Conservation (phyloP, 2,113 vertebrate genomes). For the Myodes glareolus region DNA sequence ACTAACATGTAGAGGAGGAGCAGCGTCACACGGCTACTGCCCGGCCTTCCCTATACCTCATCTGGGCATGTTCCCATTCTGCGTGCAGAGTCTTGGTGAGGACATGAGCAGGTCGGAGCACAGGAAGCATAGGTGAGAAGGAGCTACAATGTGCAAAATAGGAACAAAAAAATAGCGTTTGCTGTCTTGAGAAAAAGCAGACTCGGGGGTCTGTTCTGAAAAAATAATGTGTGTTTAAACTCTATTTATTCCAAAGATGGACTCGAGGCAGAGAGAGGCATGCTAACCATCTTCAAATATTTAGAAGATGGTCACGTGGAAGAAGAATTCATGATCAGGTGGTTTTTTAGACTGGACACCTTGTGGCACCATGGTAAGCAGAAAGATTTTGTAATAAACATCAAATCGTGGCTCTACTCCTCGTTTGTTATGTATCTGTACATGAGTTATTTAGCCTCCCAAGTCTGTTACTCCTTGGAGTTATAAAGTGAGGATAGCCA, state of each 20-base stretch:
- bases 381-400: neutral
- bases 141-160: neutral
- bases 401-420: neutral
- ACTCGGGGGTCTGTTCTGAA: conserved; percentile 24
- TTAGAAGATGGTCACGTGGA: conserved; percentile 48
- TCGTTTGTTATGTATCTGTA: neutral
- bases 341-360: neutral
- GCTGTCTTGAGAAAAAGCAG: conserved; percentile 61
- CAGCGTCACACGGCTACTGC: neutral
- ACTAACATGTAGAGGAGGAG: neutral
- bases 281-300: conserved; percentile 68
- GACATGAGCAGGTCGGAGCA: neutral
- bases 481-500: neutral
- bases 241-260: conserved; percentile 59
- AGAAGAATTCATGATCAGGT: neutral
- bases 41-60: neutral
- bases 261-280: conserved; percentile 29
- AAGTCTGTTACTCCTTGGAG: neutral
- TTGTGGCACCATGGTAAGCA: neutral
- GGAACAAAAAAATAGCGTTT: neutral
- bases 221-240: conserved; percentile 51
- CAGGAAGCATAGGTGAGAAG: rapidly evolving
- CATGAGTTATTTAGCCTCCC: neutral
- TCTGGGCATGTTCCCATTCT: neutral
- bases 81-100: neutral